Base-by-base conservation (phyloP, 1,140 invertebrate species). In the Zaprionus camerounensis region DNA sequence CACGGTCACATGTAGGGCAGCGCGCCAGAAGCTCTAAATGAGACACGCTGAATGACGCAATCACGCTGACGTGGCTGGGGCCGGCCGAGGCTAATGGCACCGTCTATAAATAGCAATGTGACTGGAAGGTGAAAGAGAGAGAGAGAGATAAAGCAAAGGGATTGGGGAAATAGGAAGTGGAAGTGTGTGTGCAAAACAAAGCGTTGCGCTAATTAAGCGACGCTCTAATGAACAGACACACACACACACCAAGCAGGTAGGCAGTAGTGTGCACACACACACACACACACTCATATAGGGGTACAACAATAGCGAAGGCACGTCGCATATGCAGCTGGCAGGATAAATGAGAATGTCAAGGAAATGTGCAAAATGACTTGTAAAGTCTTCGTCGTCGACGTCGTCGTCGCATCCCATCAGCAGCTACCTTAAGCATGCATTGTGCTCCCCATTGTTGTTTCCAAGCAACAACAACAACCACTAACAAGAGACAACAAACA, bases 311-410 rank as follows among this genome's bases (percentile, higher is more conserved):
- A 61, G 74, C 26, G 15, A 7, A 46, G 56, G 46, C 68, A 76
- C 56, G 74, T 72, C 55, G 41, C 26, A 49, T 44, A 76, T 72
- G 71, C 53, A 80, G 28, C 5, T 20, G 17, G 38, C 22, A 61
- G 26, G 5, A 31, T 46, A 87, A 87, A 88, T 87, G 78, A 87
- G 66, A 87, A 87, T 88, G 84, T 88, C 84, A 87, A 84, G 84
- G 84, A 87, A 87, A 87, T 87, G 84, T 88, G 84, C 68, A 88
- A 87, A 87, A 87, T 87, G 84, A 84, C 78, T 87, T 87, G 84
- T 69, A 88, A 87, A 84, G 70, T 80, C 44, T 65, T 58, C 41
- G 58, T 36, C 34, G 34, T 36, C 41, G 66, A 69, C 34, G 41
- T 41, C 41, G 41, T 17, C 57, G 58, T 53, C 44, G 46, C 44